phyloP scores from a whole-genome alignment of 2,888 invertebrate species.

The Ashinkailepas kermadecensis region DNA sequence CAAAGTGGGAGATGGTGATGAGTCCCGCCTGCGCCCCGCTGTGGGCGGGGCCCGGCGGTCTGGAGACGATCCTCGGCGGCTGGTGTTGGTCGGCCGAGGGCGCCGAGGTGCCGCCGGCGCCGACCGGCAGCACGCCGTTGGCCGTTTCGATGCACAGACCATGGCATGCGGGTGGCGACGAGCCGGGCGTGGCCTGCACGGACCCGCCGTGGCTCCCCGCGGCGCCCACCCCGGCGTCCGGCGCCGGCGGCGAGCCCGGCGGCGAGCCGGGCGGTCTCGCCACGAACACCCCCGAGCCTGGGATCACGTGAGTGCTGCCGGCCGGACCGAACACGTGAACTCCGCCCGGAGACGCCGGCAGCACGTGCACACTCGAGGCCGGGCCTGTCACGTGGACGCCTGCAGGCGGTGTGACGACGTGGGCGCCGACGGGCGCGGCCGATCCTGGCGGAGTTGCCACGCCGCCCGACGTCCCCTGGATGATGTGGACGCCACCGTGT shows the following conservation, averaged over 20 bases:
- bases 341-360: not conserved
- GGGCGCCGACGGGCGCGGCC: not conserved
- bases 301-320: not conserved
- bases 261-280: not conserved
- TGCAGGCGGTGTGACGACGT: no score
- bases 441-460: not conserved
- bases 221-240: not conserved
- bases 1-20: not conserved
- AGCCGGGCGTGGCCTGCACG: not conserved
- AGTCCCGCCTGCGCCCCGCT: not conserved
- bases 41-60: not conserved
- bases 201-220: no score
- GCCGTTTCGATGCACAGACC: conserved; percentile 16
- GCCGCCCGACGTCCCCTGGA: not conserved
- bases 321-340: not conserved
- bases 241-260: not conserved
- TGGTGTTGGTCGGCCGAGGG: not conserved
- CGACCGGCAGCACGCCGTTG: not conserved
- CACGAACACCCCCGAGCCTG: not conserved
- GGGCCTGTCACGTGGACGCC: no score
- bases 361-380: no score
- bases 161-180: not conserved
- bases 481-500: no score
- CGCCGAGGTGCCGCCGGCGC: no score
- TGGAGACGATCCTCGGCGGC: not conserved